These are phyloP conservation scores for Stenopsyche tienmushanensis DNA, from an alignment of 1,140 invertebrate species.

Conservation along the genomic window DNA sequence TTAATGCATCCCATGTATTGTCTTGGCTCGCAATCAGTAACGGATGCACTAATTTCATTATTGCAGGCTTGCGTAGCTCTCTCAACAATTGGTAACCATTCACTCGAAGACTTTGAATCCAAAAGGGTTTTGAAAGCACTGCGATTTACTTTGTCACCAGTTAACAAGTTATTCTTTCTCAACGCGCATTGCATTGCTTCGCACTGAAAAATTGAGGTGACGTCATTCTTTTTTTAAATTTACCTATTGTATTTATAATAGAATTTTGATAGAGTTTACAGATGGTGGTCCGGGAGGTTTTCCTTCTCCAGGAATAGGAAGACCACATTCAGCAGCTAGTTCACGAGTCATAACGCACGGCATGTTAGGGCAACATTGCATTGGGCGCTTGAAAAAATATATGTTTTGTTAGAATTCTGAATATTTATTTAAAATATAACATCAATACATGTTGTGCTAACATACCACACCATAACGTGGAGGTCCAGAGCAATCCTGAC, in stretches of 20 bases:
- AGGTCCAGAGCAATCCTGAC: no score
- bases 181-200: constrained; percentile 24
- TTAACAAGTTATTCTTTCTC: constrained; percentile 29
- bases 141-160: constrained; percentile 18
- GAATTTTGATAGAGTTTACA: no score
- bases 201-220: no score
- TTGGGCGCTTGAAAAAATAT: neutral
- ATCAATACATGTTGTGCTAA: no score
- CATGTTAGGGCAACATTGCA: neutral
- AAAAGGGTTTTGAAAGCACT: constrained; percentile 21
- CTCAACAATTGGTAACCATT: constrained; percentile 26
- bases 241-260: no score
- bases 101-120: constrained; percentile 14
- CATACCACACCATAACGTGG: no score
- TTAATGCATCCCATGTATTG: constrained; percentile 27
- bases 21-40: constrained; percentile 10
- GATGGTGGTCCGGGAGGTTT: no score
- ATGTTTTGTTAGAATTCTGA: neutral
- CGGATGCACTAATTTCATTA: neutral
- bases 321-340: neutral
- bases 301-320: no score
- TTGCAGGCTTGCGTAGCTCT: constrained; percentile 16
- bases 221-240: no score
- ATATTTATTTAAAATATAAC: neutral
- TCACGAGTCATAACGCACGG: neutral